A percentile compares a stretch with the other conserved stretches of the same genome.
Conservation (phyloP, 2,797 vertebrate species). For the Miichthys miiuy region DNA sequence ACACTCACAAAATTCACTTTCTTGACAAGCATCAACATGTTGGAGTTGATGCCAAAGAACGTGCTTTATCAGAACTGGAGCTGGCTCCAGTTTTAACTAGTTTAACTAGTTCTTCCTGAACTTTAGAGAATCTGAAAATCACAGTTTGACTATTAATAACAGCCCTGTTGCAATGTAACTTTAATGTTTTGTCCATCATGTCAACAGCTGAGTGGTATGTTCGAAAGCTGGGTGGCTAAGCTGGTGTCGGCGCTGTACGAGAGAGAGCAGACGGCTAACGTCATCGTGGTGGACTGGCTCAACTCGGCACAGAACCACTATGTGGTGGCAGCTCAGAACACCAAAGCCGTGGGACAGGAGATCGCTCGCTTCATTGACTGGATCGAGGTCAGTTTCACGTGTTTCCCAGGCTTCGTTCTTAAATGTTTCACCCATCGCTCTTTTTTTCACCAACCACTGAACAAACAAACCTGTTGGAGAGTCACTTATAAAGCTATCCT, state of each 20-base stretch:
- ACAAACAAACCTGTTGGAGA: background rate
- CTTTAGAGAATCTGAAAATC: background rate
- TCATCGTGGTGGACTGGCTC: constrained; percentile 89
- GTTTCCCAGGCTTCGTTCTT: background rate
- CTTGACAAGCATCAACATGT: constrained; percentile 21
- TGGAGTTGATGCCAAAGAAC: background rate
- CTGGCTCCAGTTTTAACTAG: background rate
- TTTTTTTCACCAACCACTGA: background rate
- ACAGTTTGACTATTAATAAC: background rate
- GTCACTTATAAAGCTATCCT: background rate
- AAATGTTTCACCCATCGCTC: background rate
- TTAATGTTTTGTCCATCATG: constrained; percentile 7
- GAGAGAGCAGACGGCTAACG: constrained; percentile 82
- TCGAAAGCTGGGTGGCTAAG: constrained; percentile 86
- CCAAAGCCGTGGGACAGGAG: constrained; percentile 83
- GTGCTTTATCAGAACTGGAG: background rate
- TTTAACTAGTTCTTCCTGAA: background rate
- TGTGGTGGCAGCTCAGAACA: constrained; percentile 84
- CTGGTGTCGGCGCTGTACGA: constrained; percentile 85
- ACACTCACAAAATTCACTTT: background rate
- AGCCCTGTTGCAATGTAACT: background rate
- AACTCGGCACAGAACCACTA: constrained; percentile 86
- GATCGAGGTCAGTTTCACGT: constrained; percentile 82
- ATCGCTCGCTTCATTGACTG: constrained; percentile 86
- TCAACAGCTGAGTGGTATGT: constrained; percentile 86